Evolutionary conservation across 1,140 invertebrate species (phyloP).

Genomic region (Danaus melanippus): DNA sequence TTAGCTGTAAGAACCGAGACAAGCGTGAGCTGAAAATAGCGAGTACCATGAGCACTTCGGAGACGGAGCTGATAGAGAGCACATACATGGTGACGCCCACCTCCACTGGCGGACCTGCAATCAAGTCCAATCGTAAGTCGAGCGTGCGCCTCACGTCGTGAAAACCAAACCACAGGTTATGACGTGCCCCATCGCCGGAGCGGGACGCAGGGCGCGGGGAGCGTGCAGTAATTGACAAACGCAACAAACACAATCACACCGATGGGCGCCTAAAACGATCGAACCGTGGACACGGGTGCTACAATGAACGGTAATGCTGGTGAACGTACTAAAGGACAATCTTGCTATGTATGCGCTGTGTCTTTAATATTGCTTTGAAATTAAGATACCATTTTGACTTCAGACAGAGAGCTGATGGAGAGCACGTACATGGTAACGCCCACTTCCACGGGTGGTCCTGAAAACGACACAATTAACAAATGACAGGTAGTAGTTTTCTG

Average conservation of each 20-base stretch:
- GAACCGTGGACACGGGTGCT: slow-evolving; percentile 70
- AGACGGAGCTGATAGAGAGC: slow-evolving; percentile 98
- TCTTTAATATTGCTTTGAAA: slow-evolving; percentile 73
- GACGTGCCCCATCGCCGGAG: slow-evolving; percentile 61
- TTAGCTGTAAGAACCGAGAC: slow-evolving; percentile 46
- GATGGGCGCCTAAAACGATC: slow-evolving; percentile 41
- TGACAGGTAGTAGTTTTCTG: slow-evolving; percentile 31
- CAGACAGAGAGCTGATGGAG: slow-evolving; percentile 98
- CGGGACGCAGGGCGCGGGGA: slow-evolving; percentile 34
- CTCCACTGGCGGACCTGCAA: slow-evolving; percentile 94
- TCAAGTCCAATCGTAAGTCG: slow-evolving; percentile 71
- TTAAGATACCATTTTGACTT: slow-evolving; percentile 97
- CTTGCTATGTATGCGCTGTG: slow-evolving; percentile 67
- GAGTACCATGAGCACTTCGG: slow-evolving; percentile 97
- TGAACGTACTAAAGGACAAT: slow-evolving; percentile 64
- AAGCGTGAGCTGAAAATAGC: slow-evolving; percentile 57
- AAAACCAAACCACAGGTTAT: slow-evolving; percentile 70
- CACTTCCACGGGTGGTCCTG: slow-evolving; percentile 95
- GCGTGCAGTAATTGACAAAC: slow-evolving; percentile 25
- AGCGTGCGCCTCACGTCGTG: slow-evolving; percentile 59
- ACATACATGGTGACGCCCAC: slow-evolving; percentile 98
- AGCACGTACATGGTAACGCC: slow-evolving; percentile 98
- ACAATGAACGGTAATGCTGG: slow-evolving; percentile 69
- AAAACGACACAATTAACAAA: slow-evolving; percentile 73
- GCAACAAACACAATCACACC: slow-evolving; percentile 16